Base-by-base conservation (phyloP, 2,797 vertebrate species). In the Astyanax mexicanus region DNA sequence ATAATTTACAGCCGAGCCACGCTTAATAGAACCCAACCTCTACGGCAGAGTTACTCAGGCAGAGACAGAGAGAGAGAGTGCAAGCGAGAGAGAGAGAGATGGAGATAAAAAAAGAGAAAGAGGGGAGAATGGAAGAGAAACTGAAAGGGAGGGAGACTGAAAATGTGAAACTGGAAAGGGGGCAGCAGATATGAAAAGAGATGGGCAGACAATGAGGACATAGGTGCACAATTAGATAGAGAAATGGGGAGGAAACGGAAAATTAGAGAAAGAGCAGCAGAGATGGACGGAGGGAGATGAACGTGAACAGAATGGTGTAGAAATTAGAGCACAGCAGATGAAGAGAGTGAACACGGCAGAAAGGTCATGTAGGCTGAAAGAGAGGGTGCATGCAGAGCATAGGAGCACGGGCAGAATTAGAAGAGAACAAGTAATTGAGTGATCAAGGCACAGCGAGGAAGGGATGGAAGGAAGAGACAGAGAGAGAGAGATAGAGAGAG, bases 1-100 rank as follows among this genome's bases (percentile, higher is more conserved):
- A 82, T 83, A 81, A 84, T 80, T 84, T 84, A 80, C 71, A 78
- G 76, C 68, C 55, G 60, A 74, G 69, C 58, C 69, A 19, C 54
- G 74, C 73, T 84, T 84, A 85, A 85, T 84, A 78, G 83, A 84
- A 79, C 76, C 66, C 42, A 74, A 75, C 69, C 72, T 70, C 81
- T 77, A 77, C 77, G 82, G 79, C 69, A 61, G 70, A 70, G 78
- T 61, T 76, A 71, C 67, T 80, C 79, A 62, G 67, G 67, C 72
- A 67, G 58, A 58, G 45, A 69, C 27, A 61, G 45, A 5, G 69
- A 55, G 49, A 57, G 65, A 42, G 29, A 6, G 19, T 52, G 17
- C 58, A 19, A 73, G 21, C n/a, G n/a, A 37, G 32, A 45, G 27
- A 68, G 55, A 52, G 47, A 52, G 51, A 44, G 38, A 38, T 77